A percentile compares a stretch with the other conserved stretches of the same genome.
These are phyloP conservation scores for Pteronotus mesoamericanus DNA, from an alignment of 2,797 vertebrate genomes.

Conservation along the genomic window DNA sequence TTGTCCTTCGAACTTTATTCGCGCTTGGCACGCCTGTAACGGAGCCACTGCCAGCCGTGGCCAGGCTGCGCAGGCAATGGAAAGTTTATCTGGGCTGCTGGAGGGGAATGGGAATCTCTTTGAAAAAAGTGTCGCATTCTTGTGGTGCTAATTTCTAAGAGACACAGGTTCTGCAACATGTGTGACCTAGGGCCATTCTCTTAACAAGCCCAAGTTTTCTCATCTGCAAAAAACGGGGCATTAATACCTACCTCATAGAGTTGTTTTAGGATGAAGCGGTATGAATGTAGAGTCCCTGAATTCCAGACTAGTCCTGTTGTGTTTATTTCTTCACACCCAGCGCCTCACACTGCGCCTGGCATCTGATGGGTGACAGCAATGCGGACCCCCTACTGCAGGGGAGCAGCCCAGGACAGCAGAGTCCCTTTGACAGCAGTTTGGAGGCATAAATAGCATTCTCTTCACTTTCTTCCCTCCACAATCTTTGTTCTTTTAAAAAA, in stretches of 20 bases:
- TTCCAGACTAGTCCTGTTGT: neutral
- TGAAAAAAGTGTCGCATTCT: conserved; percentile 43
- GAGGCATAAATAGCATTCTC: neutral
- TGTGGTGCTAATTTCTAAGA: conserved; percentile 53
- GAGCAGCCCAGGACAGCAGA: neutral
- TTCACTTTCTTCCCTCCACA: neutral
- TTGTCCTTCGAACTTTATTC: conserved; percentile 77
- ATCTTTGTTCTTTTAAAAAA: neutral
- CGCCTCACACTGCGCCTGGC: accelerated
- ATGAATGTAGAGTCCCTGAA: neutral
- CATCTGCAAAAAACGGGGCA: neutral
- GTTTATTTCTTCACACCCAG: neutral
- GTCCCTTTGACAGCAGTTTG: neutral
- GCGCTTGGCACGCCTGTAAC: conserved; percentile 66
- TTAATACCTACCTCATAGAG: neutral
- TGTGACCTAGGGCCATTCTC: neutral
- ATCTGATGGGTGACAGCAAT: neutral
- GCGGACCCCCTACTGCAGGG: neutral
- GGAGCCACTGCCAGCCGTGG: conserved; percentile 68
- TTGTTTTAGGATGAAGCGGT: neutral
- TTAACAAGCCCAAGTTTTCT: neutral
- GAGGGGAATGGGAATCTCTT: conserved; percentile 61
- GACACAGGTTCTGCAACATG: neutral
- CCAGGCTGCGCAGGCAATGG: conserved; percentile 56
- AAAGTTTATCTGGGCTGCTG: conserved; percentile 65